Evolutionary conservation across 2,113 vertebrate genomes (phyloP), one percentile per base, ranked within the genome.

Genomic region (Brevimyrus niger): DNA sequence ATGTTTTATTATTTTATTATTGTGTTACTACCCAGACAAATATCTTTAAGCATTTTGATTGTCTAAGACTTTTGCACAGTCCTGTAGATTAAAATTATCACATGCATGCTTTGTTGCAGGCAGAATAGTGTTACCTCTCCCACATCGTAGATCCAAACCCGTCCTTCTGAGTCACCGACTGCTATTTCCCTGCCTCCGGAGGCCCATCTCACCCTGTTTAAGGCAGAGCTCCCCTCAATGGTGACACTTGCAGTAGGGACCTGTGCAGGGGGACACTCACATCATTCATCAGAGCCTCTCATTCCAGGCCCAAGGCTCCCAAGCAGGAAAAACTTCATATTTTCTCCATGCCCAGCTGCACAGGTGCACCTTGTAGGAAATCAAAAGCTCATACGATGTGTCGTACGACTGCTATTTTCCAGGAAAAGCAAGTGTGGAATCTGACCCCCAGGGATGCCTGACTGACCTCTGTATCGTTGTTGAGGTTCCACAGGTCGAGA

Each of bases 111-210:
- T 44, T 6, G 31, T 44, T 82, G 48, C 0, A 53, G 48, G 6
- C 6, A 51, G 11, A 35, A 51, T 88, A 50, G 8, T 89, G 82
- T 91, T 97, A 99, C 98, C 98, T 99, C 98, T 96, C 98, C 98
- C 21, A 97, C 97, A 4, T 99, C 98, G 47, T 99, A 99, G 95
- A 99, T 96, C 98, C 98, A 99, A 87, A 99, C 96, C 9, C 97
- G 96, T 13, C 98, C 98, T 93, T 99, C 98, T 0, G 98, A 99
- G 92, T 99, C 98, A 0, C 98, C 98, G 46, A 99, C 98, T 0
- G 98, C 98, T 11, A 99, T 97, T 92, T 99, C 98, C 93, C 97
- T 98, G 86, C 98, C 98, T 83, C 96, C 97, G 11, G 98, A 96
- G 0, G 97, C 97, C 98, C 98, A 99, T 88, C 97, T 97, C 10